These are phyloP conservation scores for Pantherophis alleghaniensis DNA, from an alignment of 2,797 vertebrate species.

Conservation along the genomic window DNA sequence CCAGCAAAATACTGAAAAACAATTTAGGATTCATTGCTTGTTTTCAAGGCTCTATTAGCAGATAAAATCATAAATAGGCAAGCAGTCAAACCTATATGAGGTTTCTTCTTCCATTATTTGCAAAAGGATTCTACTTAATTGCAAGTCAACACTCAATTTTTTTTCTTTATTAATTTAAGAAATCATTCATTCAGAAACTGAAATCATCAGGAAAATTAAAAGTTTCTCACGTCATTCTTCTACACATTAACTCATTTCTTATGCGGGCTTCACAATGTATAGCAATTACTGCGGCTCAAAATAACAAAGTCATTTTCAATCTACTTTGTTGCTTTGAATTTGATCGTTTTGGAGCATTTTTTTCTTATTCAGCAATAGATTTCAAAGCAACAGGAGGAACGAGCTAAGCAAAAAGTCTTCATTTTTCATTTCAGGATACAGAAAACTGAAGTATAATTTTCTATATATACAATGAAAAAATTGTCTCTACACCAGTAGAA, in stretches of 20 bases:
- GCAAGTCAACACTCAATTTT: conserved; percentile 74
- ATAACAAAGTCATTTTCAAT: conserved; percentile 77
- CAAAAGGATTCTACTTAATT: conserved; percentile 78
- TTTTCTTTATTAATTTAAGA: conserved; percentile 82
- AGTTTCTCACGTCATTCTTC: conserved; percentile 74
- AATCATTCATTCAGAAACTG: conserved; percentile 78
- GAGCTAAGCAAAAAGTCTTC: conserved; percentile 50
- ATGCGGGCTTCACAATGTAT: conserved; percentile 82
- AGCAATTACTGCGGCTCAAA: conserved; percentile 77
- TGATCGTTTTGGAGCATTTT: conserved; percentile 71
- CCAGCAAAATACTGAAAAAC: conserved; percentile 76
- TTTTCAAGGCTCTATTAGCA: conserved; percentile 72
- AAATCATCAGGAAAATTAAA: conserved; percentile 76
- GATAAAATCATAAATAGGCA: conserved; percentile 74
- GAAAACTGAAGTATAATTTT: not conserved
- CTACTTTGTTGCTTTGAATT: conserved; percentile 77
- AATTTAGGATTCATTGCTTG: conserved; percentile 78
- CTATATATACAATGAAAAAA: not conserved
- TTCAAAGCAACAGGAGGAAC: conserved; percentile 63
- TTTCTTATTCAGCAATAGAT: conserved; percentile 58
- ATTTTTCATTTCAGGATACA: conserved; percentile 8
- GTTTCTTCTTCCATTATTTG: conserved; percentile 70
- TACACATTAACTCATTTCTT: conserved; percentile 80
- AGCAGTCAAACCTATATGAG: conserved; percentile 74
- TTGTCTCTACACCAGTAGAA: not conserved